phyloP scores from a whole-genome alignment of 2,113 vertebrate species.

The Arenaria interpres region DNA sequence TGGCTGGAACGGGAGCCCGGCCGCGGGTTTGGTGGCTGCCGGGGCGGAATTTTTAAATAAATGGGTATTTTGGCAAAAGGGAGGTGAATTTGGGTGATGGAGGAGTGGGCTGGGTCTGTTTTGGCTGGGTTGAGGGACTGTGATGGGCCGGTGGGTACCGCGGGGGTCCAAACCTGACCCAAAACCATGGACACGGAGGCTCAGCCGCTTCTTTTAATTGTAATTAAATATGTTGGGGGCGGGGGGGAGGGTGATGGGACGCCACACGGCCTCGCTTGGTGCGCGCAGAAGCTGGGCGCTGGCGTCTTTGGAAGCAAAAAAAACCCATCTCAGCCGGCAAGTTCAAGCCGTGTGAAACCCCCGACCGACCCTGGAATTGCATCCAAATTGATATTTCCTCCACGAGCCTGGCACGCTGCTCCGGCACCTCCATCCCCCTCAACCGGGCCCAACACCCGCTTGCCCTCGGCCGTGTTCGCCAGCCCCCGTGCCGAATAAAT shows the following conservation, averaged over 20 bases:
- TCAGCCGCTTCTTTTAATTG: fast-evolving
- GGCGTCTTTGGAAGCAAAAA: not conserved
- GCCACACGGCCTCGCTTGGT: not conserved
- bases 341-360: not conserved
- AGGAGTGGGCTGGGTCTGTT: not conserved
- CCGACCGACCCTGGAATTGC: not conserved
- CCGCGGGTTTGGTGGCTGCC: fast-evolving
- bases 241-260: not conserved
- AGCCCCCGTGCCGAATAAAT: not conserved
- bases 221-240: fast-evolving
- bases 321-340: not conserved
- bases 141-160: not conserved
- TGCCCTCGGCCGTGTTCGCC: not conserved
- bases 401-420: not conserved
- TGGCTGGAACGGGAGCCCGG: not conserved
- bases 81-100: not conserved
- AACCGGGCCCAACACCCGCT: not conserved
- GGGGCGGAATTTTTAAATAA: not conserved
- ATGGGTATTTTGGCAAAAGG: fast-evolving
- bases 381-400: not conserved
- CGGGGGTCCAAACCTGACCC: not conserved
- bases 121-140: not conserved
- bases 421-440: not conserved
- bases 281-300: fast-evolving
- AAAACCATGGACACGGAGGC: fast-evolving